Evolutionary conservation across 1,140 invertebrate genomes (phyloP).

Genomic region (Mya arenaria): DNA sequence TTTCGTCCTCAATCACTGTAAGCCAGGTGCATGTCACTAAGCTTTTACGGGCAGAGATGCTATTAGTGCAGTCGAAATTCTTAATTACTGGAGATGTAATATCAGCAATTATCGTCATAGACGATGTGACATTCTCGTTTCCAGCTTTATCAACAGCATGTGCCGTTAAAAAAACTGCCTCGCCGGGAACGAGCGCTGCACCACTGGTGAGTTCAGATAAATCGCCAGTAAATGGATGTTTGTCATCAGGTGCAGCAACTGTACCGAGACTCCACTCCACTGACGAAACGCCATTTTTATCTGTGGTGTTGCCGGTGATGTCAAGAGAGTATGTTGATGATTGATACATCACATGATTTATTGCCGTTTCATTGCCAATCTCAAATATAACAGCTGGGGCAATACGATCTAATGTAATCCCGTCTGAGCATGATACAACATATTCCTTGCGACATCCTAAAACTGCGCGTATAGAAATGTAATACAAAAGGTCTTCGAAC

Average conservation of each 20-base stretch:
- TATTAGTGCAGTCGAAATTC: constrained; percentile 25
- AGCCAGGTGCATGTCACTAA: constrained; percentile 25
- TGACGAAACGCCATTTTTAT: constrained; percentile 10
- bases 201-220: constrained; percentile 23
- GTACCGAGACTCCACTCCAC: constrained; percentile 28
- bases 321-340: constrained; percentile 14
- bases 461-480: constrained; percentile 50
- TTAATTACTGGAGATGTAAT: constrained; percentile 3
- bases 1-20: constrained; percentile 31
- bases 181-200: background rate
- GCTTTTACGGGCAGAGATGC: constrained; percentile 10
- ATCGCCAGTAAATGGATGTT: constrained; percentile 73
- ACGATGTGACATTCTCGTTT: background rate
- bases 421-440: constrained; percentile 61
- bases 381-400: constrained; percentile 36
- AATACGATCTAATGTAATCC: constrained; percentile 44
- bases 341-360: constrained; percentile 12
- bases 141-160: constrained; percentile 23
- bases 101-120: constrained; percentile 34
- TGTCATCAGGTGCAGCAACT: constrained; percentile 34
- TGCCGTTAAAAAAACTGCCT: constrained; percentile 7
- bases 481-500: constrained; percentile 46
- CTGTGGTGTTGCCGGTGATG: constrained; percentile 33
- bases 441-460: constrained; percentile 63
- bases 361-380: constrained; percentile 12